Percentiles rank a stretch among this genome's conserved stretches.
Evolutionary conservation across 2,888 invertebrate genomes (phyloP).

Genomic region (Onthophagus sagittarius): DNA sequence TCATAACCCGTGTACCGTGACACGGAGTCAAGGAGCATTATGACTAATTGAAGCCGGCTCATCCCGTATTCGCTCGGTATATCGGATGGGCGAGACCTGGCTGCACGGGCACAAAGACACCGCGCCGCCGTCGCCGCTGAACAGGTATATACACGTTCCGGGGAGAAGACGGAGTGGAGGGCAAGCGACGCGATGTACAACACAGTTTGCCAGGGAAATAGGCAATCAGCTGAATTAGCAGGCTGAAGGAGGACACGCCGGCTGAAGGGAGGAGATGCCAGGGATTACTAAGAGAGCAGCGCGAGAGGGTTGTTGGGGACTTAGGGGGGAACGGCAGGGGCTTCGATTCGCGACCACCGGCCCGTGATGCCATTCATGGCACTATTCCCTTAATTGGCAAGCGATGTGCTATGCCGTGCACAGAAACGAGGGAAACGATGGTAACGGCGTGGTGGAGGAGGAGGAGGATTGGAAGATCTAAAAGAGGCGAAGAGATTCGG

Average conservation of each 20-base stretch:
- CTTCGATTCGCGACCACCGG: conserved; percentile 43
- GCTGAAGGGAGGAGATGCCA: neutral
- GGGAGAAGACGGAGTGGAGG: conserved; percentile 31
- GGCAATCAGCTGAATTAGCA: conserved; percentile 46
- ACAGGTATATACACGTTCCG: conserved; percentile 37
- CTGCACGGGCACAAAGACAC: conserved; percentile 27
- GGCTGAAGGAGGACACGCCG: conserved; percentile 26
- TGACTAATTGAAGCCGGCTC: conserved; percentile 44
- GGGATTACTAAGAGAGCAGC: conserved; percentile 47
- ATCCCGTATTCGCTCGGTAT: conserved; percentile 40
- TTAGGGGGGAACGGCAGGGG: conserved; percentile 25
- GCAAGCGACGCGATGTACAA: conserved; percentile 15
- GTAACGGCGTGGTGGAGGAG: conserved; percentile 12
- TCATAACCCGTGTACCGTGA: conserved; percentile 33
- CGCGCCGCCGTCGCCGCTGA: conserved; percentile 10
- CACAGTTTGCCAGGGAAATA: conserved; percentile 45
- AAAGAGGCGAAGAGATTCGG: neutral
- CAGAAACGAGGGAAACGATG: neutral
- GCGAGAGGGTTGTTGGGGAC: conserved; percentile 13
- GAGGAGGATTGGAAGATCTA: conserved; percentile 1
- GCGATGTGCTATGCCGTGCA: conserved; percentile 22
- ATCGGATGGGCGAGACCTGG: conserved; percentile 39
- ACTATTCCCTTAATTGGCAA: conserved; percentile 32
- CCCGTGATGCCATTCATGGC: conserved; percentile 41
- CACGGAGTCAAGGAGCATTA: conserved; percentile 42